Evolutionary conservation across 2,797 vertebrate genomes (phyloP), one percentile per base, ranked within the genome.

Genomic region (Arnoldichthys spilopterus): DNA sequence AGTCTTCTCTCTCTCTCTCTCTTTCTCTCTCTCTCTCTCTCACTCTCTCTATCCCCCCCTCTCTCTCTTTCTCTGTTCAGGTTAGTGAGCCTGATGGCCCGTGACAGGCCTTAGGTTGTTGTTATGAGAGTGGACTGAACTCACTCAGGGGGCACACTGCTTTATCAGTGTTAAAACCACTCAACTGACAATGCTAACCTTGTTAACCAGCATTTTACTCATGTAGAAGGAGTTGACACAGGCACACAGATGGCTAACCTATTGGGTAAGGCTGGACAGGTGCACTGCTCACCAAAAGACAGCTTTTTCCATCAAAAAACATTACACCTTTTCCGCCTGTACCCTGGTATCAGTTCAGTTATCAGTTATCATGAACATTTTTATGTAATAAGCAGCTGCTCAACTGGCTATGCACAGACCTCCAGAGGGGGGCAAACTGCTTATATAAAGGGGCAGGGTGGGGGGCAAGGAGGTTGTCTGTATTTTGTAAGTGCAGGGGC

Each of bases 71-170:
- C 90, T 86, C 91, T 91, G 92, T 91, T 92, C 92, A 92, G 93
- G 93, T 93, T 88, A 88, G 87, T 83, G 90, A 92, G 90, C 87
- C 87, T 89, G 92, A 94, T 94, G 93, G 92, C 91, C 87, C 89
- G 86, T 88, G 70, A 90, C 81, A 86, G 91, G 92, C 90, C 91
- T 91, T 92, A 93, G 92, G 93, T 93, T 91, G 92, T 91, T 92
- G 92, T 91, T 93, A 90, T 93, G 91, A 92, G 90, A 90, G 91
- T 90, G 89, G 91, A 88, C 30, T 43, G 22, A 88, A 85, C 85
- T 79, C 81, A 77, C 56, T 84, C 81, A 40, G 78, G 58, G 82
- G 79, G 72, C 56, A 18, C 28, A 40, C 75, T 88, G 87, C 89
- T 90, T 93, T 92, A 90, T 92, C 90, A 93, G 90, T 62, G 89